Evolutionary conservation across 1,140 invertebrate genomes (phyloP).

Genomic region (Dreissena rostriformis): DNA sequence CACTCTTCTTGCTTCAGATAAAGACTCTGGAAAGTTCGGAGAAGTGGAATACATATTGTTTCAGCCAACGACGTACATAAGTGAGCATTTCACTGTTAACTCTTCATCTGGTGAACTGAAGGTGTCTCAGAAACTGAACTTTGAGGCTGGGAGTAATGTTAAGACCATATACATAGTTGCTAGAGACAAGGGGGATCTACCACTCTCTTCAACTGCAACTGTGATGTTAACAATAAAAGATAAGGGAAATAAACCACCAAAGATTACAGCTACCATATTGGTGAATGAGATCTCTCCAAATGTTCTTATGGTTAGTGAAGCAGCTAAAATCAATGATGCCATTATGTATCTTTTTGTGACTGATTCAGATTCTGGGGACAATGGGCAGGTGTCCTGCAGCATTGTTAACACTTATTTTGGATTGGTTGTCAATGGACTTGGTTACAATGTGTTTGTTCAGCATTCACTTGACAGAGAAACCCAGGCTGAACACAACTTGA

Average conservation of each 20-base stretch:
- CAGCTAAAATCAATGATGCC: conserved; percentile 64
- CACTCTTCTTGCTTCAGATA: conserved; percentile 88
- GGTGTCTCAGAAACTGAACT: conserved; percentile 39
- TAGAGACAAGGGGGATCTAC: conserved; percentile 42
- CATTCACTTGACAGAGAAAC: conserved; percentile 59
- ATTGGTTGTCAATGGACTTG: conserved; percentile 37
- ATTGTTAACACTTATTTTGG: conserved; percentile 67
- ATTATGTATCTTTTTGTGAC: conserved; percentile 71
- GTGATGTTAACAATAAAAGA: conserved; percentile 93
- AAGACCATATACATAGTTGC: conserved; percentile 56
- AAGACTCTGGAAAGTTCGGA: conserved; percentile 94
- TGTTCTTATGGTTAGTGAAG: conserved; percentile 60
- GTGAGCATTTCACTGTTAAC: conserved; percentile 41
- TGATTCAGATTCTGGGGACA: conserved; percentile 71
- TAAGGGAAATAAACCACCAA: conserved; percentile 90
- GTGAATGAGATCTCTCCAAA: conserved; percentile 19
- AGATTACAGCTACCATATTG: conserved; percentile 80
- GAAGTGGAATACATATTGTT: conserved; percentile 87
- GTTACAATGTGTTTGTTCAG: conserved; percentile 54
- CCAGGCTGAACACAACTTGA: conserved; percentile 45
- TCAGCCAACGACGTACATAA: conserved; percentile 17
- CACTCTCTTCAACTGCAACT: conserved; percentile 77
- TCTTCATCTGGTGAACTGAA: conserved; percentile 27
- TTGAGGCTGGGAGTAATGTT: conserved; percentile 30
- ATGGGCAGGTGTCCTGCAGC: conserved; percentile 71